Base-by-base conservation (phyloP, 23 tunicate genomes). In the Pegea sp. region DNA sequence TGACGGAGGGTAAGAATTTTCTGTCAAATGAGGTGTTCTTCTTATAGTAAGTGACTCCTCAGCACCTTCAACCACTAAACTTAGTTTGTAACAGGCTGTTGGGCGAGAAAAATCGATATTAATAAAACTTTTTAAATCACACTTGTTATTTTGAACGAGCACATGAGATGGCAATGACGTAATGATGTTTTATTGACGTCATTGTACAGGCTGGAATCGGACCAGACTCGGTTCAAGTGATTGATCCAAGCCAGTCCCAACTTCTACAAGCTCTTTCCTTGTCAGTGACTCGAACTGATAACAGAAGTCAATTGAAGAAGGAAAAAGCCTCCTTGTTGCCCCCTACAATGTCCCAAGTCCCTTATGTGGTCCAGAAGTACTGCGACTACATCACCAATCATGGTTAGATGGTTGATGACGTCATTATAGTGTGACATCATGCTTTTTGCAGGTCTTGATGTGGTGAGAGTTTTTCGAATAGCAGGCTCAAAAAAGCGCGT, bases 331-430 rank as follows among this genome's bases (percentile, higher is more conserved):
- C 81, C 28, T 64, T 84, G 31, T 56, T 78, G 52, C 81, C 95
- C 13, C 81, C 95, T 0, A 73, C 95, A 2, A 84, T 84, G 95
- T 58, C 69, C 18, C 84, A 73, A 63, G 95, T 84, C 11, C 95
- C 95, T 13, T 84, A 84, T 52, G 95, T 72, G 6, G 95, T 84
- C 18, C 95, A 84, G 43, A 84, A 84, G 50, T 84, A 81, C 71
- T 84, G 95, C 51, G 95, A 78, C 61, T 77, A 84, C 53, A 77
- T 84, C 8, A 28, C 63, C 28, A 72, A 84, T 52, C 66, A 73
- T 52, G 95, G 95, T 84, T 42, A 34, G 68, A 27, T 11, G 6
- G 26, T 28, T 46, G 7, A n/a, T n/a, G 7, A 25, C 19, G n/a
- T n/a, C n/a, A n/a, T n/a, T n/a, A n/a, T n/a, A n/a, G n/a, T n/a